Base-by-base conservation (phyloP, 1,140 invertebrate species). In the Grapholita molesta region DNA sequence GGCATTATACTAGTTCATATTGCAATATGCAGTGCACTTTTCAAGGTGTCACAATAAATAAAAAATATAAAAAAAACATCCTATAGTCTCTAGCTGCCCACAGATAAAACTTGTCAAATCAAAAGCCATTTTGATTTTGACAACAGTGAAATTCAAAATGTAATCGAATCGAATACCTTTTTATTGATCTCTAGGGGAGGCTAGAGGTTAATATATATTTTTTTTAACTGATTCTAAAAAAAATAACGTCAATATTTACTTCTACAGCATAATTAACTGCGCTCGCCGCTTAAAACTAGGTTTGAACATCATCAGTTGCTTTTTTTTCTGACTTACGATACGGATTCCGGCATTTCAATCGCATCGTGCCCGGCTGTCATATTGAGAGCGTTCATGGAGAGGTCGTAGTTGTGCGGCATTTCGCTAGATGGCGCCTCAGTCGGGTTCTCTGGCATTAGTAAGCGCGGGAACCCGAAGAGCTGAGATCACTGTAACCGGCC, bases 401-500 rank as follows among this genome's bases (percentile, higher is more conserved):
- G 79, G 71, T 76, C 84, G 74, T 92, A 92, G 85, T 92, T 92
- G 87, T 92, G 90, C 85, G 91, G 85, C 38, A 90, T 71, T 30
- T 88, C 88, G 78, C 84, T 86, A 86, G 90, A 86, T 81, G 90
- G 84, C 72, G n/a, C n/a, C n/a, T 87, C 86, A 48, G 64, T 89
- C 89, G 90, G 90, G 86, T 92, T 92, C 84, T 92, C 89, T 30
- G 89, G 82, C 90, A 92, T 89, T 80, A 85, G 80, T 66, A 92
- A 79, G 2, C 92, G 91, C 79, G 92, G 86, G 86, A 92, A 91
- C 89, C 91, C 91, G 85, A 93, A 93, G 68, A 94, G 92, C 89
- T 93, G 93, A 76, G 94, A 95, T 98, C 97, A 99, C 97, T 99
- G 98, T 89, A 99, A 95, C 85, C 98, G 93, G 7, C 98, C 97